These are phyloP conservation scores for Troides oblongomaculatus DNA, from an alignment of 2,888 invertebrate species.

Conservation along the genomic window DNA sequence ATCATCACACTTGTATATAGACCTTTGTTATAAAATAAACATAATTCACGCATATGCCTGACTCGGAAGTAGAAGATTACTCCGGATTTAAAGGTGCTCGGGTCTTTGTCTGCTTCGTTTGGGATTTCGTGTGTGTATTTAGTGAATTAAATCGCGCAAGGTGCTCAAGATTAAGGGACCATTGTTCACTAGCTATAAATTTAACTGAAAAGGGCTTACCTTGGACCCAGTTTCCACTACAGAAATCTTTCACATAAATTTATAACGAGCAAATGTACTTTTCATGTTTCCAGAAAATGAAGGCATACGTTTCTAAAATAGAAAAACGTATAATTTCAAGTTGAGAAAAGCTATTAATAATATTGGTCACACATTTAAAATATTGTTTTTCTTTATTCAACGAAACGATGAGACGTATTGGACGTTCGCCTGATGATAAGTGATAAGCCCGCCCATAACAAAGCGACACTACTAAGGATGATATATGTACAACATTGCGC, in stretches of 20 bases:
- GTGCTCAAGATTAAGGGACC: slow-evolving; percentile 13
- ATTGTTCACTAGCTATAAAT: slow-evolving; percentile 22
- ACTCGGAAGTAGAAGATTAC: slow-evolving; percentile 1
- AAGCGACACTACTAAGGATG: too few species aligned
- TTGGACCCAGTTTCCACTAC: slow-evolving; percentile 1
- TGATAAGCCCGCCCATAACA: too few species aligned
- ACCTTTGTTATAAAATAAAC: neutral
- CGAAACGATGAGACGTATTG: too few species aligned
- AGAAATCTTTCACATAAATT: neutral
- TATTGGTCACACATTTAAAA: neutral
- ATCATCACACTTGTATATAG: neutral
- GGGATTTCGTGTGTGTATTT: slow-evolving; percentile 18
- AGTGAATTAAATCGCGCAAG: slow-evolving; percentile 20
- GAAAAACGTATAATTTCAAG: neutral
- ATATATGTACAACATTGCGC: too few species aligned
- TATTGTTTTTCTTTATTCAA: too few species aligned
- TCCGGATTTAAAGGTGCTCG: slow-evolving; percentile 1
- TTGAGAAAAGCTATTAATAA: neutral
- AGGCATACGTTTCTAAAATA: neutral
- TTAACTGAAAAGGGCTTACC: slow-evolving; percentile 7
- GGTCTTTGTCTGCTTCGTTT: slow-evolving; percentile 2
- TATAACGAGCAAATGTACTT: neutral
- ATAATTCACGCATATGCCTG: neutral
- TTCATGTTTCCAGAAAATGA: neutral
- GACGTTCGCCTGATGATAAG: too few species aligned